phyloP scores from a whole-genome alignment of 2,888 invertebrate species.

The Ophraella communa region DNA sequence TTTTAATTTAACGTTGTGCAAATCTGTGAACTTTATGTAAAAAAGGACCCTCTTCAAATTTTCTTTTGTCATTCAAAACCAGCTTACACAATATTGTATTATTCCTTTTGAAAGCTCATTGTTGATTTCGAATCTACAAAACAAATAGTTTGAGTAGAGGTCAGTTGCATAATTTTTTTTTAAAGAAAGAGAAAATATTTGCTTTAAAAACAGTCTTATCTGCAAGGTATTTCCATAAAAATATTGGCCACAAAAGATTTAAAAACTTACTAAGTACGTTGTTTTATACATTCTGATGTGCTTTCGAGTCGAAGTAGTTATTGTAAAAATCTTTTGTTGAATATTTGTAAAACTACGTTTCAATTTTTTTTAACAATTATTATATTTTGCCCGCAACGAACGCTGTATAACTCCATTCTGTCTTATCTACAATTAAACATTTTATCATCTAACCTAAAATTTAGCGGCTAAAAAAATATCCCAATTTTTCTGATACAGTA shows the following conservation, averaged over 20 bases:
- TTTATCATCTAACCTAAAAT: too few species aligned
- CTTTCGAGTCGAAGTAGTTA: conserved; percentile 1
- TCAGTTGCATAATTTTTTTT: not conserved
- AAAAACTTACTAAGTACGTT: conserved; percentile 3
- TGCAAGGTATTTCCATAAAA: conserved; percentile 1
- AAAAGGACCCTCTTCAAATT: not conserved
- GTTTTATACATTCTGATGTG: conserved; percentile 2
- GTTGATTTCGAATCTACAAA: not conserved
- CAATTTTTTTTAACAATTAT: too few species aligned
- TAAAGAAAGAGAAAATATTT: not conserved
- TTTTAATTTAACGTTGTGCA: too few species aligned
- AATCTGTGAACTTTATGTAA: too few species aligned
- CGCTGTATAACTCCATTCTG: too few species aligned
- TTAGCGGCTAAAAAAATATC: too few species aligned
- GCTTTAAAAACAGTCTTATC: not conserved
- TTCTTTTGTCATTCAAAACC: not conserved
- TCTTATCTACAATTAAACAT: too few species aligned
- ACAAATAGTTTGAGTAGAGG: not conserved
- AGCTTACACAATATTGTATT: not conserved
- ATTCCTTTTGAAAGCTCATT: not conserved
- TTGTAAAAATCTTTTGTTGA: conserved; percentile 9
- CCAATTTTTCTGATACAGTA: too few species aligned
- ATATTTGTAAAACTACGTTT: too few species aligned
- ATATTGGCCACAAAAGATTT: conserved; percentile 1
- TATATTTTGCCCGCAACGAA: too few species aligned